These are phyloP conservation scores for Epinotia bilunana DNA, from an alignment of 2,888 invertebrate species.

Conservation along the genomic window DNA sequence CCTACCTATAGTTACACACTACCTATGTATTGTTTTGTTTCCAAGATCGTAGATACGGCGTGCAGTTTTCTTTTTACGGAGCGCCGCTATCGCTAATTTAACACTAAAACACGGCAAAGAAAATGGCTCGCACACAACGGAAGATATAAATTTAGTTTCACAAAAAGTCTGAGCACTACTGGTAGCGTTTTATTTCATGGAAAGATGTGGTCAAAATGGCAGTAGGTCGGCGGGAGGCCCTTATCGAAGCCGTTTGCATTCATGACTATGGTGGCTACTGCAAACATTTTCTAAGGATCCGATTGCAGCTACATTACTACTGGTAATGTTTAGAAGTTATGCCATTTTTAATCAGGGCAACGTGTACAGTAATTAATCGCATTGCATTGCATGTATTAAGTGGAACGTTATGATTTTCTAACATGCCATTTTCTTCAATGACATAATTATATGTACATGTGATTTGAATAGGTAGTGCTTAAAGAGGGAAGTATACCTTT, in stretches of 20 bases:
- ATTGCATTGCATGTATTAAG: slow-evolving; percentile 32
- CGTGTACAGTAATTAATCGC: slow-evolving; percentile 35
- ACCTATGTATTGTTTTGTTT: slow-evolving; percentile 18
- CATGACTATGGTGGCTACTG: slow-evolving; percentile 50
- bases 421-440: slow-evolving; percentile 37
- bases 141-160: slow-evolving; percentile 65
- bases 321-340: slow-evolving; percentile 36
- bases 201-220: slow-evolving; percentile 55
- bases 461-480: not conserved
- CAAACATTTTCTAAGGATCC: slow-evolving; percentile 26
- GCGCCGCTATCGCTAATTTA: slow-evolving; percentile 51
- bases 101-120: slow-evolving; percentile 42
- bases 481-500: too few relatives aligned
- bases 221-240: slow-evolving; percentile 53
- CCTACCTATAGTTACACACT: slow-evolving; percentile 11
- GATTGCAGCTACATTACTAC: slow-evolving; percentile 22
- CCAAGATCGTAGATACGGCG: slow-evolving; percentile 30
- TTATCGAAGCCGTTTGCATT: slow-evolving; percentile 59
- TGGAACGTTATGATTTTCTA: slow-evolving; percentile 34
- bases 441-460: slow-evolving; percentile 2
- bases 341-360: slow-evolving; percentile 22
- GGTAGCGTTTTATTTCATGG: slow-evolving; percentile 51
- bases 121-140: slow-evolving; percentile 55
- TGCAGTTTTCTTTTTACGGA: slow-evolving; percentile 49
- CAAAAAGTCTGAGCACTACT: slow-evolving; percentile 55